Base-by-base conservation (phyloP, 2,888 invertebrate genomes). In the Aspidiotus rigidus region DNA sequence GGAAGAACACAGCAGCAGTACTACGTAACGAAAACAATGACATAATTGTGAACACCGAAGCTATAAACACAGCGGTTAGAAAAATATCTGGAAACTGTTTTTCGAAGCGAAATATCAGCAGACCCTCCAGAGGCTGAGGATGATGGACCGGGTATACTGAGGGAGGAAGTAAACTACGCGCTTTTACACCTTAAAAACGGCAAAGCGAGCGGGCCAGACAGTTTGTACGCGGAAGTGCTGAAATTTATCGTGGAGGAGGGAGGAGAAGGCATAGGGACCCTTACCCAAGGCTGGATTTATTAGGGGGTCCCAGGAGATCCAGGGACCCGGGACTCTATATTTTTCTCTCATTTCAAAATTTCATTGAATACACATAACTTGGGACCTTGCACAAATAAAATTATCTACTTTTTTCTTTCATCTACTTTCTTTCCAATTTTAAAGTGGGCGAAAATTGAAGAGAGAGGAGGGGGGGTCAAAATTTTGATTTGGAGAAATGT, bases 131-230 rank as follows among this genome's bases (percentile, higher is more conserved):
- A 15, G n/a, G 56, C 56, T 56, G 56, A 16, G 9, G 56, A 56
- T 56, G n/a, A n/a, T 56, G 17, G 56, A n/a, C 56, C 17, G 17
- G 56, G n/a, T 56, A 56, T 56, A 10, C n/a, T 56, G 9, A 56
- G n/a, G n/a, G 56, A 56, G 9, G 56, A 56, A 56, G 56, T 56
- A 15, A 56, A 56, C 10, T n/a, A 56, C 17, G 56, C 56, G 17
- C 56, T 56, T n/a, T 56, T 56, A 56, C 56, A 16, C 9, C n/a
- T 56, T 15, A 56, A 56, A 56, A 56, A 56, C n/a, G 56, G 17
- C 17, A 56, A 56, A 56, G 56, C 56, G 56, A 56, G 15, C 17
- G 56, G n/a, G 9, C 56, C 56, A 9, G 56, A 56, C 17, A 56
- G n/a, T 56, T 16, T 56, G 9, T 56, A 56, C 56, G 56, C 56